Conservation (phyloP, 2,888 invertebrate species). For the Pristionchus entomophagus region DNA sequence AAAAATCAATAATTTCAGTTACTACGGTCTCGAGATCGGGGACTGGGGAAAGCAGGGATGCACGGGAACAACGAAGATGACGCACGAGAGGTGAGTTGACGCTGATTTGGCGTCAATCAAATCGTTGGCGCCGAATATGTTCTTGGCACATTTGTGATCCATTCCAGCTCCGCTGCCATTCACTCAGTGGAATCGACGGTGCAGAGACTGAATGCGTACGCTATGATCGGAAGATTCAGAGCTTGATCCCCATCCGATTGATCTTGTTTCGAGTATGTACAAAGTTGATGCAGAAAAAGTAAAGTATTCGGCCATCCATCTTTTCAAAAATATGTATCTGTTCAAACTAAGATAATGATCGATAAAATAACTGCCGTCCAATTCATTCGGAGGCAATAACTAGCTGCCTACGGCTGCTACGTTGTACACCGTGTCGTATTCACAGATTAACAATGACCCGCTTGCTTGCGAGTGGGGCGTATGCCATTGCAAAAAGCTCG, state of each 20-base stretch:
- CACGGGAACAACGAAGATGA: background rate
- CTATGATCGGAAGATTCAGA: background rate
- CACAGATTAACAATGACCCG: no score
- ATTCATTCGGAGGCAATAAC: no score
- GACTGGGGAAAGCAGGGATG: conserved; percentile 40
- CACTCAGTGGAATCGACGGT: background rate
- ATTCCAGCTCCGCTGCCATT: background rate
- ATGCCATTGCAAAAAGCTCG: no score
- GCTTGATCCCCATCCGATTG: background rate
- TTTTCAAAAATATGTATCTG: no score
- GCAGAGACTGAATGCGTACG: background rate
- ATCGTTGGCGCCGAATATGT: background rate
- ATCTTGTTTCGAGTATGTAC: background rate
- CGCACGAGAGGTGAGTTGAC: background rate
- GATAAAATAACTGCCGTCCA: no score
- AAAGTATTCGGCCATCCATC: background rate
- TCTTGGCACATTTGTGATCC: no score
- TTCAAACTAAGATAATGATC: no score
- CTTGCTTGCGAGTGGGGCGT: no score
- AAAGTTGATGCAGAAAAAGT: background rate
- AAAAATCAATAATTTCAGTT: background rate
- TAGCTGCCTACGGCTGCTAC: no score
- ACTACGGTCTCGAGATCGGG: conserved; percentile 23
- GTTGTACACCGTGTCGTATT: no score
- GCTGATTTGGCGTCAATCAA: background rate